Evolutionary conservation across 2,888 invertebrate species (phyloP), one percentile per base, ranked within the genome.

Genomic region (Parnassius glacialis): DNA sequence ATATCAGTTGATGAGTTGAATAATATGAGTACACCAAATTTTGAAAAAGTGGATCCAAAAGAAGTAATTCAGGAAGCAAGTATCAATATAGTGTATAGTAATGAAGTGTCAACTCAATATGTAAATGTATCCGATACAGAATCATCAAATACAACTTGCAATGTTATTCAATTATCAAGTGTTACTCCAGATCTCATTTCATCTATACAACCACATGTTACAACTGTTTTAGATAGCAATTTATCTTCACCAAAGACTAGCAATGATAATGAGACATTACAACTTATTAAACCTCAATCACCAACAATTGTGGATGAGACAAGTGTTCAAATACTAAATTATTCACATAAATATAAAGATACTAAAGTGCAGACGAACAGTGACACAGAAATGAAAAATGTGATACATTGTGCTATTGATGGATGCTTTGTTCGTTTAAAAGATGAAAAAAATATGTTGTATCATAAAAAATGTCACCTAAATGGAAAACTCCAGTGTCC

Each of bases 401-500:
- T 59, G 9, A 81, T 79, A 59, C 82, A 87, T 64, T 95, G 95
- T 74, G 81, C 82, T 42, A 76, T 93, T 10, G 85, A 91, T 54
- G 87, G 86, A 13, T 95, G 95, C 70, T 86, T 92, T 67, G 87
- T 93, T 10, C 81, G 90, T 52, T 86, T 95, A 66, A 90, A 92
- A 68, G 92, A 93, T 55, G 79, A 88, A 43, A 92, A 93, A 1
- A 94, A 94, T 68, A 82, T 95, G 64, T 80, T 89, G 3, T 94
- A 94, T 74, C 96, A 96, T 75, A 84, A 92, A 48, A 92, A 91
- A 71, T 95, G 94, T 72, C 95, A 95, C 73, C 80, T 84, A 61
- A 85, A 86, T 70, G 81, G 82, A 9, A 83, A 85, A 61, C 68
- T 88, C 0, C 85, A 87, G 42, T 97, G 97, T 81, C 93, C 93